A percentile compares a stretch with the other conserved stretches of the same genome.
Conservation (phyloP, 2,797 vertebrate genomes). For the Gouania willdenowi region DNA sequence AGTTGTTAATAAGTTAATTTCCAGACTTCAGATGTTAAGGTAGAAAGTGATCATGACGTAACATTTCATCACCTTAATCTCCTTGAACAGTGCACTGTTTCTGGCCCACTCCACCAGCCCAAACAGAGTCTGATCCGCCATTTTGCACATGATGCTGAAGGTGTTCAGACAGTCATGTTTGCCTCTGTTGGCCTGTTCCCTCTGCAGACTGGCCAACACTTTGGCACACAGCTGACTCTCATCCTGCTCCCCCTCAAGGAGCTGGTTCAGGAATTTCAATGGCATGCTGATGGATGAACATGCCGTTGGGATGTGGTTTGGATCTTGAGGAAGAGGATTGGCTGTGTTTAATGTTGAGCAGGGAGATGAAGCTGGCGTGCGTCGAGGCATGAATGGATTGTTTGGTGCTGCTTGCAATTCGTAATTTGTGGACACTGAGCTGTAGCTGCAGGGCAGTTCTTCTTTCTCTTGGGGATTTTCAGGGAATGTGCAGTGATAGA, state of each 20-base stretch:
- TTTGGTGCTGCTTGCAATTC: constrained; percentile 6
- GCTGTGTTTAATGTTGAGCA: constrained; percentile 30
- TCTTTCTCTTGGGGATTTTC: constrained; percentile 51
- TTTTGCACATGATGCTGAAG: constrained; percentile 84
- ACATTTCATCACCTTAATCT: constrained; percentile 79
- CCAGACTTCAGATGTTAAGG: no score
- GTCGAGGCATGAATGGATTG: constrained; percentile 23
- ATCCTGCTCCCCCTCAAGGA: constrained; percentile 74
- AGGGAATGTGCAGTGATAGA: constrained; percentile 24
- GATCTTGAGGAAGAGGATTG: constrained; percentile 5
- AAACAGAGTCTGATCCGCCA: constrained; percentile 81
- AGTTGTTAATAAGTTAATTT: no score
- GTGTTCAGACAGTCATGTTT: constrained; percentile 81
- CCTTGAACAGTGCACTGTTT: constrained; percentile 77
- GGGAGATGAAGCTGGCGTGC: constrained; percentile 18
- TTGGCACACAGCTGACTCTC: constrained; percentile 74
- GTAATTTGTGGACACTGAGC: constrained; percentile 18
- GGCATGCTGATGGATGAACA: not conserved
- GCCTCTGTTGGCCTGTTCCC: constrained; percentile 76
- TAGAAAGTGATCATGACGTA: no score
- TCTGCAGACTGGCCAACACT: constrained; percentile 73
- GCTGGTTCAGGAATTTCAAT: constrained; percentile 59
- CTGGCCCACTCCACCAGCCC: constrained; percentile 82
- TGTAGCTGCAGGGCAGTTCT: constrained; percentile 44
- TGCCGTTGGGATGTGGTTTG: constrained; percentile 1